Evolutionary conservation across 2,888 invertebrate genomes (phyloP).

Genomic region (Glyphotaelius pellucidus): DNA sequence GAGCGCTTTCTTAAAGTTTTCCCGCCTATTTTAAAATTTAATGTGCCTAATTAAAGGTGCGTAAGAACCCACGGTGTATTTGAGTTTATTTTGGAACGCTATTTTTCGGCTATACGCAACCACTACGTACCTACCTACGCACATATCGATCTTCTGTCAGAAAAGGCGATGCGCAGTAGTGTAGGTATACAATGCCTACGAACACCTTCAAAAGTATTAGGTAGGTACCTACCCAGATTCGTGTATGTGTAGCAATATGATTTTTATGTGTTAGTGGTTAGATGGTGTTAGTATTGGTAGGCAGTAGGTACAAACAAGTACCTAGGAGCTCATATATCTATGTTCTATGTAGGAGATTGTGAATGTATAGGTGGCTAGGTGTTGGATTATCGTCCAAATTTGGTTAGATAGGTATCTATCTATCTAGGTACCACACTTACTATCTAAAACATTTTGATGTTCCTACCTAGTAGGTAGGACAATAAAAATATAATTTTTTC

Average conservation of each 20-base stretch:
- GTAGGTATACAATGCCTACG: slow-evolving; percentile 58
- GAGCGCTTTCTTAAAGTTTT: not conserved
- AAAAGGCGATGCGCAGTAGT: slow-evolving; percentile 61
- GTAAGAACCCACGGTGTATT: not conserved
- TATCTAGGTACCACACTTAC: not conserved
- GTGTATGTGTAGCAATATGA: slow-evolving; percentile 8
- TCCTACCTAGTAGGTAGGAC: too few relatives aligned
- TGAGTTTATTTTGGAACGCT: slow-evolving; percentile 12
- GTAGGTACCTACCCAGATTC: slow-evolving; percentile 39
- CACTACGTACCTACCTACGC: slow-evolving; percentile 52
- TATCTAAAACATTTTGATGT: too few relatives aligned
- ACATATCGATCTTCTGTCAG: slow-evolving; percentile 66
- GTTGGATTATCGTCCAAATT: not conserved
- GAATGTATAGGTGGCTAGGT: not conserved
- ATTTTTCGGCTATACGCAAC: slow-evolving; percentile 27
- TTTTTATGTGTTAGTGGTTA: too few relatives aligned
- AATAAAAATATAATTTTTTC: not conserved
- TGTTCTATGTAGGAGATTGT: too few relatives aligned
- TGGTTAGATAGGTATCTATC: not conserved
- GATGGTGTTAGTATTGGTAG: too few relatives aligned
- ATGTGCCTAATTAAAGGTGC: not conserved
- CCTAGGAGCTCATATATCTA: too few relatives aligned
- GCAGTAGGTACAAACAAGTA: too few relatives aligned
- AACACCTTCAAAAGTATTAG: slow-evolving; percentile 48
- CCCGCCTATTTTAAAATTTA: not conserved